Conservation (phyloP, 1,140 invertebrate species). For the Neotoxoptera formosana region DNA sequence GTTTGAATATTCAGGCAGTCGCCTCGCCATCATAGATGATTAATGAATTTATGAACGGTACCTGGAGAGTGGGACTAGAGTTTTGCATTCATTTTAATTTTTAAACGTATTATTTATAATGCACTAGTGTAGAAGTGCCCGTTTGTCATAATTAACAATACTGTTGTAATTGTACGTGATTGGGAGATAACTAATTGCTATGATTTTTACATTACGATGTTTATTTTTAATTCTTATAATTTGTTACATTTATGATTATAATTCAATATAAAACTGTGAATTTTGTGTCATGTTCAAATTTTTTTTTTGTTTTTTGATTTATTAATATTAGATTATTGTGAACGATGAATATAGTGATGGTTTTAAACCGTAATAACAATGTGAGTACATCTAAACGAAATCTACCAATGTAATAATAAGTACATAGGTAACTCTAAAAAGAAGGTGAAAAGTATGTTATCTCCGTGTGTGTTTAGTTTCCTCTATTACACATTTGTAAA, state of each 20-base stretch:
- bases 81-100: neutral
- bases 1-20: neutral
- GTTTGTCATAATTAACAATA: constrained; percentile 17
- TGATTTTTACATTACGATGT: neutral
- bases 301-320: neutral
- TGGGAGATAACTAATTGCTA: neutral
- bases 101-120: neutral
- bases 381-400: neutral
- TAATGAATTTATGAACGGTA: neutral
- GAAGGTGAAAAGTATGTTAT: neutral
- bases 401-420: neutral
- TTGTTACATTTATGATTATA: neutral
- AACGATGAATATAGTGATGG: neutral
- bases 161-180: neutral
- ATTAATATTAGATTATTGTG: neutral
- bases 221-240: neutral
- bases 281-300: neutral
- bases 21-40: neutral
- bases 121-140: neutral
- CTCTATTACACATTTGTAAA: neutral
- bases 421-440: neutral
- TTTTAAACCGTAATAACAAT: neutral
- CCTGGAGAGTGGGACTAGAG: neutral
- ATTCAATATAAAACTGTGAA: neutral
- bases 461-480: neutral